A percentile compares a stretch with the other conserved stretches of the same genome.
These are phyloP conservation scores for Plebejus anna DNA, from an alignment of 2,888 invertebrate species.

Conservation along the genomic window DNA sequence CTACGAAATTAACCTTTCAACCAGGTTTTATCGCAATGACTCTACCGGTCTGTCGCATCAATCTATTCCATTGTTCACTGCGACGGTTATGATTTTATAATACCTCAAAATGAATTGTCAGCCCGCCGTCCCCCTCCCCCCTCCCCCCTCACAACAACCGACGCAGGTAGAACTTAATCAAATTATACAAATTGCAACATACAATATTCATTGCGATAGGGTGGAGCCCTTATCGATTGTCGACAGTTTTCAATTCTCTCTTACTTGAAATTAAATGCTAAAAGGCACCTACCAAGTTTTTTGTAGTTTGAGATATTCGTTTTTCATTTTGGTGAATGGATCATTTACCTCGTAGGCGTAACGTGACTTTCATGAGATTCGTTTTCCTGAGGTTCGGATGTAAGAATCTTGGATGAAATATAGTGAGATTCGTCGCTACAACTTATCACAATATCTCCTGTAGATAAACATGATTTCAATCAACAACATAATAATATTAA, in stretches of 20 bases:
- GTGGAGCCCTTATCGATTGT: constrained; percentile 44
- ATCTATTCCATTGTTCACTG: constrained; percentile 18
- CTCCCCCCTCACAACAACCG: constrained; percentile 31
- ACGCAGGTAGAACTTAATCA: constrained; percentile 67
- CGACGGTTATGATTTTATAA: constrained; percentile 26
- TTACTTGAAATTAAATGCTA: neutral
- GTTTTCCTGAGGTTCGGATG: too few relatives aligned
- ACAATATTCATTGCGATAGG: constrained; percentile 72
- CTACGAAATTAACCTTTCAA: neutral
- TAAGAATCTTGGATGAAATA: too few relatives aligned
- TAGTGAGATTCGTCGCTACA: too few relatives aligned
- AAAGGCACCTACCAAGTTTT: neutral
- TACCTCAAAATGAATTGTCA: constrained; percentile 27
- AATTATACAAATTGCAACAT: constrained; percentile 79
- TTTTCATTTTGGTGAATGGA: too few relatives aligned
- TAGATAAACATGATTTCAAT: too few relatives aligned
- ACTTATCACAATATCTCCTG: too few relatives aligned
- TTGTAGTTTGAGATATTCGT: neutral
- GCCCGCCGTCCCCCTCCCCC: constrained; percentile 25
- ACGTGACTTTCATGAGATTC: too few relatives aligned
- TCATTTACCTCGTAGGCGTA: too few relatives aligned
- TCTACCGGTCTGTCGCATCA: neutral
- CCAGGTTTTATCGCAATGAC: neutral
- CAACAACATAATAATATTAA: too few relatives aligned
- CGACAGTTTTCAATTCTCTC: constrained; percentile 25